Base-by-base conservation (phyloP, 2,888 invertebrate genomes). In the Agrilus mali region DNA sequence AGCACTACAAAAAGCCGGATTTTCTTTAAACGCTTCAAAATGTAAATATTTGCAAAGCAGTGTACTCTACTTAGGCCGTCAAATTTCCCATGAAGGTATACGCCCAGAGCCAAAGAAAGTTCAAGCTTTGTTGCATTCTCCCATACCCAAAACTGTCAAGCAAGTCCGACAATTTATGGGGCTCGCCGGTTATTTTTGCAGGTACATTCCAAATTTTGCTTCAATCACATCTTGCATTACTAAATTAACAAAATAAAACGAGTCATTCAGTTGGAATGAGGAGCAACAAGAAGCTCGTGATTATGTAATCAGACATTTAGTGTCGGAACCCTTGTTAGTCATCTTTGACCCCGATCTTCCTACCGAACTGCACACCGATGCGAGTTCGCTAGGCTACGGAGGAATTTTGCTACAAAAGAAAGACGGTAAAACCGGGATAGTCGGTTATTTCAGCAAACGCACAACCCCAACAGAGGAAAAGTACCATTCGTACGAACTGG, bases 391-490 rank as follows among this genome's bases (percentile, higher is more conserved):
- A 20, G 54, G 55, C 2, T 45, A 53, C 7, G 54, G 50, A 0
- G 57, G 53, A 4, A 54, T 58, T 8, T 38, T 60, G 7, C 36
- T 58, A 7, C 58, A 58, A 41, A 42, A 44, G 38, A 50, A 55
- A n/a, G 45, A 35, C 2, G 39, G 45, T 12, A 33, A 39, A 15
- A 34, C 41, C 3, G 42, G 47, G 27, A 47, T 48, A 2, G 45
- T 58, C 1, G 46, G 49, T 3, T 59, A 53, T 40, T 49, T 43
- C 27, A 54, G 53, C 7, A 47, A 49, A 16, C 46, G 43, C 17
- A 39, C 56, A 4, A 51, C 50, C 8, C 41, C 33, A 3, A 22
- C 47, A 1, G 55, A 60, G 44, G n/a, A 15, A 12, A 53, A 50
- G n/a, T 59, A 56, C 33, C 48, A 51, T 10, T 47, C 50, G 6